Evolutionary conservation across 1,140 invertebrate genomes (phyloP), one percentile per base, ranked within the genome.

Genomic region (Mercenaria mercenaria): DNA sequence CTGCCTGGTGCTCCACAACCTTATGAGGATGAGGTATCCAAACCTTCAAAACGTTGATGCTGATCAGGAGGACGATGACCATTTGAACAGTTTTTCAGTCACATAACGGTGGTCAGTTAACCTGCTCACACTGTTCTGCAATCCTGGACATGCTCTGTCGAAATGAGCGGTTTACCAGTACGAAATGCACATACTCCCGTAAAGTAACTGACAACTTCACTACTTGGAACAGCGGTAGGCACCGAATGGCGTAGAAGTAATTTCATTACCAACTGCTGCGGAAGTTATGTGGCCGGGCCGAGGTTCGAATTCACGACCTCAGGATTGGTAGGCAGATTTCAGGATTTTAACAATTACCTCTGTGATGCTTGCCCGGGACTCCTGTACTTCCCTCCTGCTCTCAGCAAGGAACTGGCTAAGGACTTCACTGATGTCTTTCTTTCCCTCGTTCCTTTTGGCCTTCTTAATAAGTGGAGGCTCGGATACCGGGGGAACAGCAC

Each of bases 381-480:
- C 67, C 23, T 72, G 67, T 26, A 72, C 29, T 29, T 72, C 67
- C 67, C 23, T 72, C 67, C 67, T 72, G 67, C 67, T 72, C 67
- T 72, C 67, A 72, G 67, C 67, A 72, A 72, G 67, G 3, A 72
- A 72, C 67, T 72, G 67, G 32, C 67, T 72, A 72, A 72, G 67
- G 37, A 72, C 67, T 72, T 34, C 67, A 72, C 67, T 72, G 23
- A 72, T 72, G 67, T 72, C 32, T 72, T 72, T 72, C 67, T 72
- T 72, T 23, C 20, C 67, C 67, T 26, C 67, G 23, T 72, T 72
- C 32, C 23, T 72, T 72, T 72, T 72, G 67, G 67, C 18, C 67
- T 72, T 72, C 67, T 72, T 72, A n/a, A 6, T 26, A 32, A 34
- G 67, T 32, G 67, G 67, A n/a, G 29, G 26, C 26, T 26, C 29